Conservation (phyloP, 2,888 invertebrate genomes). For the Sphaerophoria taeniata region DNA sequence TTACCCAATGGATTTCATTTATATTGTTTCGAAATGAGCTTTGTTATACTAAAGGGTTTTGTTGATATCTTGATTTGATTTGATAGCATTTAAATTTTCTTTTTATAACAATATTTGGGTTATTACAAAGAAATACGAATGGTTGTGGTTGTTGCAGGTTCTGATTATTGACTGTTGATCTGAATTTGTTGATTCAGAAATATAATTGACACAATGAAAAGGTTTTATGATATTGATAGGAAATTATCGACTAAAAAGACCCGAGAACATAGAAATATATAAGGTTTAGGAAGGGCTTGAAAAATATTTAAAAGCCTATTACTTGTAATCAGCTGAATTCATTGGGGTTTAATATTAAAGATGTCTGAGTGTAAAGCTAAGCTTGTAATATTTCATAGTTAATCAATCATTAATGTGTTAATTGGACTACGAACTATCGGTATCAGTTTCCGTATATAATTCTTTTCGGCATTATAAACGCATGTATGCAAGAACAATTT, state of each 20-base stretch:
- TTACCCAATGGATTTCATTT: conserved; percentile 48
- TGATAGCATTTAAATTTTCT: conserved; percentile 49
- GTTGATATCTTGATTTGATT: conserved; percentile 62
- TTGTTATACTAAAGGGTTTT: conserved; percentile 34
- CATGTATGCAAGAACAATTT: too few species aligned
- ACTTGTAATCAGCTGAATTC: too few species aligned
- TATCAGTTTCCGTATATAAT: too few species aligned
- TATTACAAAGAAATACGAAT: conserved; percentile 52
- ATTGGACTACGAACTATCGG: too few species aligned
- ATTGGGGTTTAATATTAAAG: too few species aligned
- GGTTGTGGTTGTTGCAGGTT: conserved; percentile 34
- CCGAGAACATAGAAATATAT: neutral
- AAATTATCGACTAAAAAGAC: conserved; percentile 35
- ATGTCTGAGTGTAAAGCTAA: too few species aligned
- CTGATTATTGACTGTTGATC: conserved; percentile 37
- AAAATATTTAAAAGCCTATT: too few species aligned
- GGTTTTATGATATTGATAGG: conserved; percentile 34
- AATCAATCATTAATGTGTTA: too few species aligned
- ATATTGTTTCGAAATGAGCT: conserved; percentile 49
- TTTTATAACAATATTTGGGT: conserved; percentile 56
- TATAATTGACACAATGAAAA: conserved; percentile 33
- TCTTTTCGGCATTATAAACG: too few species aligned
- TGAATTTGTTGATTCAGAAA: conserved; percentile 27
- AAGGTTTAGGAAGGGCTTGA: too few species aligned
- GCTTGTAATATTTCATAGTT: too few species aligned